Conservation (phyloP, 2,797 vertebrate genomes). For the Nyctalus aviator region DNA sequence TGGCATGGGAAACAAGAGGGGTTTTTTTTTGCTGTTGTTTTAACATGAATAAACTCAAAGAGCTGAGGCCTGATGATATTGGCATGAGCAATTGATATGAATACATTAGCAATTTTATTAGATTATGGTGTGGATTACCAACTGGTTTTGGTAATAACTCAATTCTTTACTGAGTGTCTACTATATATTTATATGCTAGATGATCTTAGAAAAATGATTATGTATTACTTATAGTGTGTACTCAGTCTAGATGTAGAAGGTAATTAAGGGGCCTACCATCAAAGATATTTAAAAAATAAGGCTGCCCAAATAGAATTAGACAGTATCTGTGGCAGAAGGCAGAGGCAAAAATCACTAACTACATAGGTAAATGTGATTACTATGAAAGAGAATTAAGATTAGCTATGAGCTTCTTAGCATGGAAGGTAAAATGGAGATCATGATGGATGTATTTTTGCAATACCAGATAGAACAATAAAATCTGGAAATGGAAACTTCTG, state of each 20-base stretch:
- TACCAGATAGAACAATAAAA: neutral
- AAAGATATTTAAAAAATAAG: neutral
- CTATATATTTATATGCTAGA: neutral
- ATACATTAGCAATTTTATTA: conserved; percentile 17
- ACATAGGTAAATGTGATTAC: neutral
- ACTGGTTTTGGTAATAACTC: conserved; percentile 46
- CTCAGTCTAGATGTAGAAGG: neutral
- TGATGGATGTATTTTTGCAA: neutral
- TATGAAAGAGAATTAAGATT: conserved; percentile 16
- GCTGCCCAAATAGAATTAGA: conserved; percentile 30
- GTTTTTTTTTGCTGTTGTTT: neutral
- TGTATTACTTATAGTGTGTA: neutral
- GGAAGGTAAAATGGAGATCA: neutral
- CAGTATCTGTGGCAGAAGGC: neutral
- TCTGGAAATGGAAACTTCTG: neutral
- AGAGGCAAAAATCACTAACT: neutral
- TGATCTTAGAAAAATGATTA: neutral
- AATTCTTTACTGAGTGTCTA: conserved; percentile 49
- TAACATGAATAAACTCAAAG: conserved; percentile 12
- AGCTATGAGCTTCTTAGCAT: neutral
- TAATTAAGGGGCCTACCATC: neutral
- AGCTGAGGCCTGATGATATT: conserved; percentile 8
- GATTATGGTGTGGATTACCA: neutral
- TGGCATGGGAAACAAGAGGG: conserved; percentile 60
- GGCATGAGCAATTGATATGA: neutral